These are phyloP conservation scores for Linyphia triangularis DNA, from an alignment of 2,888 invertebrate species.

Conservation along the genomic window DNA sequence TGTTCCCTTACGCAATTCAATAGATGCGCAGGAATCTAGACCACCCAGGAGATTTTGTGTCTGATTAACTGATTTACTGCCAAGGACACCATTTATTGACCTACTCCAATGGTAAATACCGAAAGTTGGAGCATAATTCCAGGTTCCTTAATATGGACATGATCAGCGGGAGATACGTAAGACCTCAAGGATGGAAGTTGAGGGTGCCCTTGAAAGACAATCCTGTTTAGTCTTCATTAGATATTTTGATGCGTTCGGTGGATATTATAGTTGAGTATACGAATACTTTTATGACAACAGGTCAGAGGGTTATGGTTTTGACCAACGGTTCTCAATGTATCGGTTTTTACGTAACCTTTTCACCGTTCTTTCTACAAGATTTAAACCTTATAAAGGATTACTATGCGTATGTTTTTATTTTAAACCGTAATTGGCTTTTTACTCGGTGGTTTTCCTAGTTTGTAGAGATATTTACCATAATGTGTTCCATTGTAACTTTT, in stretches of 20 bases:
- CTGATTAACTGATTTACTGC: slow-evolving; percentile 55
- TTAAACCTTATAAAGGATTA: no score
- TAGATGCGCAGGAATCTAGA: slow-evolving; percentile 31
- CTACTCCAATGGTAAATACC: slow-evolving; percentile 47
- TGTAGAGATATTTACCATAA: no score
- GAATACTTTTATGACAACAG: no score
- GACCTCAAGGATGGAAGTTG: neutral
- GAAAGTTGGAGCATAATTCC: neutral
- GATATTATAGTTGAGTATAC: neutral
- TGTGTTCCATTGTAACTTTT: no score
- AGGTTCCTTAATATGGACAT: neutral
- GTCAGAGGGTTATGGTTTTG: no score
- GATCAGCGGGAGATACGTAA: neutral
- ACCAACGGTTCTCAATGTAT: no score
- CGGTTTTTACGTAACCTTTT: no score
- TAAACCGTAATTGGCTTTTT: no score
- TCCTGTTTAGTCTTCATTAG: neutral
- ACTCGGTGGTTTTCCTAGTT: no score
- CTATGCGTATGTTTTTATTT: no score
- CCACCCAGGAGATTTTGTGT: slow-evolving; percentile 39
- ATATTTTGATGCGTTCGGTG: neutral
- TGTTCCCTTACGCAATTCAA: slow-evolving; percentile 5
- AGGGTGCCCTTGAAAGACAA: neutral
- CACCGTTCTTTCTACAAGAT: no score
- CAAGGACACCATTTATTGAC: slow-evolving; percentile 37